phyloP scores from a whole-genome alignment of 2,113 vertebrate genomes.

The Dicrurus megarhynchus region DNA sequence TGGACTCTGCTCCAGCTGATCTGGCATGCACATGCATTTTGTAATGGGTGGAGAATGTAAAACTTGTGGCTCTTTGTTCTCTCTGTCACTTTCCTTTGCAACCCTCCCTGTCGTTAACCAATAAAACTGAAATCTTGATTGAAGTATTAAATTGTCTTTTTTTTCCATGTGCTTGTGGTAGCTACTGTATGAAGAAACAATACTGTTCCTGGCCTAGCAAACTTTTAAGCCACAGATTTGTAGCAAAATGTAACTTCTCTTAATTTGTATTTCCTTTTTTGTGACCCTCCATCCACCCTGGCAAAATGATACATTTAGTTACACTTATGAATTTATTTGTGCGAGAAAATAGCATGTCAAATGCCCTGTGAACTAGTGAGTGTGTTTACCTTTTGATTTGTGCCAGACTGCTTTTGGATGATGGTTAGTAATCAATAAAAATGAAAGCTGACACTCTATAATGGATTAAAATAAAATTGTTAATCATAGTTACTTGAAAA shows the following conservation, averaged over 20 bases:
- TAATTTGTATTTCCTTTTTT: neutral
- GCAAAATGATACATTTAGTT: neutral
- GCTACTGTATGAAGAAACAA: neutral
- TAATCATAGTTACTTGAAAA: neutral
- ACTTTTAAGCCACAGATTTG: neutral
- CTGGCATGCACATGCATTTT: neutral
- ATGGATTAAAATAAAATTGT: neutral
- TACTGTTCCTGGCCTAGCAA: neutral
- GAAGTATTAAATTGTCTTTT: neutral
- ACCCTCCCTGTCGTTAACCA: neutral
- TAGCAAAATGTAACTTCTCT: neutral
- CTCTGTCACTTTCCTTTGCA: neutral
- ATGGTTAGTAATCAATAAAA: neutral
- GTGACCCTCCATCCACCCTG: fast-evolving
- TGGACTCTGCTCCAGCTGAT: neutral
- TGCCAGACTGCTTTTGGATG: neutral
- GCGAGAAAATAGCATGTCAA: neutral
- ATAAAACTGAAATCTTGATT: neutral
- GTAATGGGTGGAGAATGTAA: neutral
- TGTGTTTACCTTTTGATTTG: neutral
- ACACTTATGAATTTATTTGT: neutral
- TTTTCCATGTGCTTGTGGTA: neutral
- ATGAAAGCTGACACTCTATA: neutral
- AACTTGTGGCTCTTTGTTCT: neutral
- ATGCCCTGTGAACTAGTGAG: neutral